These are phyloP conservation scores for Drosophila rhopaloa DNA, from an alignment of 1,140 invertebrate species.

Conservation along the genomic window DNA sequence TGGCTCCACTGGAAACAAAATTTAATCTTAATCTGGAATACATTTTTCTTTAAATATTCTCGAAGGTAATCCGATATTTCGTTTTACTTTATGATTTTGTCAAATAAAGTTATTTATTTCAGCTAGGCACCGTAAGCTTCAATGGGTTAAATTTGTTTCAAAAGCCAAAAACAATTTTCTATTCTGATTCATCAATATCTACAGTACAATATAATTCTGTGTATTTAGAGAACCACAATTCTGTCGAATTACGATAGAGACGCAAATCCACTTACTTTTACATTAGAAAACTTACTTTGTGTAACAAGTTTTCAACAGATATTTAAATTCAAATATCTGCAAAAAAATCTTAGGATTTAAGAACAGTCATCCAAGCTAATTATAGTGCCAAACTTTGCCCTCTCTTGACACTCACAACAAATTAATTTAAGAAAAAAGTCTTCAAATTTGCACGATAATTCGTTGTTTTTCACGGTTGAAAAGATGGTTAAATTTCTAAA, in stretches of 20 bases:
- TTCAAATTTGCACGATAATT: too few relatives aligned
- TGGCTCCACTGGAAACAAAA: neutral
- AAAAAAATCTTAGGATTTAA: neutral
- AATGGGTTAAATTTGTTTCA: neutral
- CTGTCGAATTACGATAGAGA: neutral
- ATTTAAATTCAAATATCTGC: too few relatives aligned
- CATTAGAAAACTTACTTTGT: neutral
- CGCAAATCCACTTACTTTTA: neutral
- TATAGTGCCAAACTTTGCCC: conserved; percentile 5
- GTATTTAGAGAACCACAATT: conserved; percentile 3
- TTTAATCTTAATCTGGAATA: too few relatives aligned
- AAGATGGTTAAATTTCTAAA: too few relatives aligned
- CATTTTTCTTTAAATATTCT: too few relatives aligned
- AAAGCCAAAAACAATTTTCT: neutral
- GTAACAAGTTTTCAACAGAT: neutral
- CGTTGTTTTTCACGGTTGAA: too few relatives aligned
- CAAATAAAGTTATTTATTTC: too few relatives aligned
- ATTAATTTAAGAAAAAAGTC: too few relatives aligned
- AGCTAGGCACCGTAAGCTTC: too few relatives aligned
- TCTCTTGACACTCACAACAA: too few relatives aligned
- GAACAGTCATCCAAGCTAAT: conserved; percentile 5
- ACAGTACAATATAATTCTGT: neutral
- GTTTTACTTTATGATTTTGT: too few relatives aligned
- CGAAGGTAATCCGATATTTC: too few relatives aligned
- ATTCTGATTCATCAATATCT: conserved; percentile 3